Conservation (phyloP, 2,888 invertebrate species). For the Drosophila robusta region DNA sequence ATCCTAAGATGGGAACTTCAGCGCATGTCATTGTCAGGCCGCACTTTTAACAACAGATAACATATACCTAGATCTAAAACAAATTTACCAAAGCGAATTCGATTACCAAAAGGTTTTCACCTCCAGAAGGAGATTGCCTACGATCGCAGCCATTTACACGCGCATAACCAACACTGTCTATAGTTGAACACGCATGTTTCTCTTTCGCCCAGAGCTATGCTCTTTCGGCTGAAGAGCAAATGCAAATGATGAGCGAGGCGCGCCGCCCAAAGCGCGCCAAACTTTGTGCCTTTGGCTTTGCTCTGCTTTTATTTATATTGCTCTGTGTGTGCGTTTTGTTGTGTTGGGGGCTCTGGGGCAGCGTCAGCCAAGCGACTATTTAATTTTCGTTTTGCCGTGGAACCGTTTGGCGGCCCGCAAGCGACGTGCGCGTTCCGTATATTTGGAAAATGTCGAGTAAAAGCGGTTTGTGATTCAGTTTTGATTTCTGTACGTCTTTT, state of each 20-base stretch:
- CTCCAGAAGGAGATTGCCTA: neutral
- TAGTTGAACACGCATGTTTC: constrained; percentile 9
- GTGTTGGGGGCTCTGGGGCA: constrained; percentile 54
- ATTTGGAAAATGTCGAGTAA: constrained; percentile 45
- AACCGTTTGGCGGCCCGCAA: constrained; percentile 62
- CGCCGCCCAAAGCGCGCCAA: constrained; percentile 63
- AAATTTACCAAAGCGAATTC: too few relatives aligned
- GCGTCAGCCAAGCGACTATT: constrained; percentile 65
- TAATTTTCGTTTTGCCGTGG: constrained; percentile 80
- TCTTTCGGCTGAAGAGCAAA: constrained; percentile 56
- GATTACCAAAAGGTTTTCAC: neutral
- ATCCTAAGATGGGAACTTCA: neutral
- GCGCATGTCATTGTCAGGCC: neutral
- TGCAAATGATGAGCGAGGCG: constrained; percentile 54
- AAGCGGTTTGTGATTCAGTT: constrained; percentile 55
- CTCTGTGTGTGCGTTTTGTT: constrained; percentile 39
- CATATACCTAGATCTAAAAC: too few relatives aligned
- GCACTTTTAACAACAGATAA: neutral
- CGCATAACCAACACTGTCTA: neutral
- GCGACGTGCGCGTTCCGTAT: constrained; percentile 44
- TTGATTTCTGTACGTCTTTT: constrained; percentile 32
- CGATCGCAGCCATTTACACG: neutral
- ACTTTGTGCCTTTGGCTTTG: constrained; percentile 54
- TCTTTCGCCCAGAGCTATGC: constrained; percentile 33
- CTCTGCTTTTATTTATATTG: constrained; percentile 55